Conservation (phyloP, 2,797 vertebrate species). For the Sebastes hubbsi region DNA sequence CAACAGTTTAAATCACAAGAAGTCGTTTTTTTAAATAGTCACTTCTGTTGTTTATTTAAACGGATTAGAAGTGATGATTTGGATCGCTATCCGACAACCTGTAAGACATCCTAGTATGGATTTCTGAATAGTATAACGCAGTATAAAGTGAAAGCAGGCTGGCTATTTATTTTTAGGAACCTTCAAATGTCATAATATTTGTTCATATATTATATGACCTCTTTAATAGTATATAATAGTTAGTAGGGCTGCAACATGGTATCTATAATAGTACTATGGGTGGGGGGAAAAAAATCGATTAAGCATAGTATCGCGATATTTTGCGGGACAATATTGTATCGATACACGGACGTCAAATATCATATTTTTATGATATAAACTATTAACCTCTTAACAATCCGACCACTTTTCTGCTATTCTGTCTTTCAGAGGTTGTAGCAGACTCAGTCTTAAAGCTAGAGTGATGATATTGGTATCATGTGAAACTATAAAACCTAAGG, state of each 20-base stretch:
- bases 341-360: no score
- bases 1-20: slow-evolving; percentile 27
- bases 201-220: background rate
- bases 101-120: slow-evolving; percentile 51
- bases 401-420: no score
- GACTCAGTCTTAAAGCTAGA: no score
- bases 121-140: slow-evolving; percentile 48
- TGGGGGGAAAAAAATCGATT: no score
- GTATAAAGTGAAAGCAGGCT: slow-evolving; percentile 55
- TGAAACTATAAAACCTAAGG: no score
- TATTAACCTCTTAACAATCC: no score
- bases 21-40: slow-evolving; percentile 43
- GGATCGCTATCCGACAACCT: slow-evolving; percentile 52
- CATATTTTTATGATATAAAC: no score
- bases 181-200: slow-evolving; percentile 13
- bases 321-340: no score
- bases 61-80: slow-evolving; percentile 62
- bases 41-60: slow-evolving; percentile 63
- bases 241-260: background rate
- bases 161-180: slow-evolving; percentile 29
- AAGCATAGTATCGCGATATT: no score
- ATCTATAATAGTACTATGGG: background rate
- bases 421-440: no score
- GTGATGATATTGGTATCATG: no score
- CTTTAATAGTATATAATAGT: background rate